A percentile compares a stretch with the other conserved stretches of the same genome.
Evolutionary conservation across 2,113 vertebrate species (phyloP).

Genomic region (Nibea coibor): DNA sequence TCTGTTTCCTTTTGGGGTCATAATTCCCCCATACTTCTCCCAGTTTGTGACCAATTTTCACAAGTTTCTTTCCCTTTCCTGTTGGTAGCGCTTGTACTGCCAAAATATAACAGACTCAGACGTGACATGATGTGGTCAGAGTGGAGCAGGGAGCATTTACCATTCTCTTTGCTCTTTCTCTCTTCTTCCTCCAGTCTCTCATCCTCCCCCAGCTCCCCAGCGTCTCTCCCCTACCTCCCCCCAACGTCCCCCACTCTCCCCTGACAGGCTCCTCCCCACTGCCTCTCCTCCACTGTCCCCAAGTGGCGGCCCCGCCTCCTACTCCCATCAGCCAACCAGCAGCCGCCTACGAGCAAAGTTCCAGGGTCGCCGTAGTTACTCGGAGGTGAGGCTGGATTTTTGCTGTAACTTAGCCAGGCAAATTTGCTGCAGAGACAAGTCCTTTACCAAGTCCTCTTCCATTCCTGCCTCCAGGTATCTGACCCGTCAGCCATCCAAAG

Average conservation of each 20-base stretch:
- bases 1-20: too few relatives aligned
- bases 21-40: too few relatives aligned
- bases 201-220: conserved; percentile 43
- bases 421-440: background rate
- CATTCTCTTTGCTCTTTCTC: background rate
- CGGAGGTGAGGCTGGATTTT: conserved; percentile 79
- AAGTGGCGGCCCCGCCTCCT: conserved; percentile 79
- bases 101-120: too few relatives aligned
- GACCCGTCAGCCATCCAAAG: conserved; percentile 84
- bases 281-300: conserved; percentile 78
- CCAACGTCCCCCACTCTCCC: conserved; percentile 70
- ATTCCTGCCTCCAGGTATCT: conserved; percentile 82
- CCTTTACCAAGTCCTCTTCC: background rate
- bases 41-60: too few relatives aligned
- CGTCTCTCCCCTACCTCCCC: conserved; percentile 72
- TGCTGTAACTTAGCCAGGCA: background rate
- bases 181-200: conserved; percentile 34
- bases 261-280: conserved; percentile 67
- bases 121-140: too few relatives aligned
- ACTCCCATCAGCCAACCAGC: conserved; percentile 84
- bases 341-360: conserved; percentile 90
- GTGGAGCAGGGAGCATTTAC: background rate
- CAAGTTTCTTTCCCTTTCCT: too few relatives aligned
- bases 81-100: too few relatives aligned
- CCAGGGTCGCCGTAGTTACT: conserved; percentile 94